Evolutionary conservation across 2,888 invertebrate species (phyloP).

Genomic region (Glyphotaelius pellucidus): DNA sequence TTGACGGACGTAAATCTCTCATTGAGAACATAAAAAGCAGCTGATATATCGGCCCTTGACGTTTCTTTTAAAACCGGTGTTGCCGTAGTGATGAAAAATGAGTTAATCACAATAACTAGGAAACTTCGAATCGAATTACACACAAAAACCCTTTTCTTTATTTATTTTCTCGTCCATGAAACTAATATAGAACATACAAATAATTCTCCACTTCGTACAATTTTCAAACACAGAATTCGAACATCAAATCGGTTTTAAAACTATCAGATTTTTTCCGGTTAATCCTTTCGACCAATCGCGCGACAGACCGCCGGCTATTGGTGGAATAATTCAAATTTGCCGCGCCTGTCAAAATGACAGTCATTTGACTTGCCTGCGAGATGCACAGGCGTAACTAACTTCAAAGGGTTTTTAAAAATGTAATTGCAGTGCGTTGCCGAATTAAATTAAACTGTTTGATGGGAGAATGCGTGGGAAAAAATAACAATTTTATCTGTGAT

Average conservation of each 20-base stretch:
- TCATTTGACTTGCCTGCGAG: conserved; percentile 53
- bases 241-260: conserved; percentile 53
- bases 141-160: too few species aligned
- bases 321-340: conserved; percentile 54
- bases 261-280: conserved; percentile 19
- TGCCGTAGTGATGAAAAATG: too few species aligned
- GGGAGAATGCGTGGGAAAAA: conserved; percentile 8
- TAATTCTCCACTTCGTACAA: not conserved
- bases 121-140: too few species aligned
- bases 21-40: too few species aligned
- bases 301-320: conserved; percentile 47
- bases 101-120: too few species aligned
- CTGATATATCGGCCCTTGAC: too few species aligned
- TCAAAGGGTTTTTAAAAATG: conserved; percentile 46
- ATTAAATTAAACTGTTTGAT: conserved; percentile 20
- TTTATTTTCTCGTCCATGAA: too few species aligned
- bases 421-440: conserved; percentile 15
- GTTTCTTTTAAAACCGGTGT: too few species aligned
- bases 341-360: conserved; percentile 61
- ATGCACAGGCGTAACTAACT: conserved; percentile 42
- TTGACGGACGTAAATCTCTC: too few species aligned
- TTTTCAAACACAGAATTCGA: conserved; percentile 15
- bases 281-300: conserved; percentile 28
- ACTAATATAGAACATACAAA: not conserved
- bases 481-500: not conserved